Percentiles rank a stretch among this genome's conserved stretches.
These are phyloP conservation scores for Agrilus planipennis DNA, from an alignment of 1,140 invertebrate species.

Conservation along the genomic window DNA sequence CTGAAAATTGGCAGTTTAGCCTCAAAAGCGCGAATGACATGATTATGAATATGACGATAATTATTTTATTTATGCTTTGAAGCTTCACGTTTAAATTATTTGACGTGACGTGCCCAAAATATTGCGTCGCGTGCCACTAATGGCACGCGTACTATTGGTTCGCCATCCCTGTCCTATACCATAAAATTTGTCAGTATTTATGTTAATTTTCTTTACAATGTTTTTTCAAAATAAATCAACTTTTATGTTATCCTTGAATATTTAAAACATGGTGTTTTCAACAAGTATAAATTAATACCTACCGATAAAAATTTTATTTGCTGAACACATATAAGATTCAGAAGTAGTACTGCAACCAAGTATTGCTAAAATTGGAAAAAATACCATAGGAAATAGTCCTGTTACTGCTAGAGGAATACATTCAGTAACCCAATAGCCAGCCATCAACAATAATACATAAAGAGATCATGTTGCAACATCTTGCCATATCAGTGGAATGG, in stretches of 20 bases:
- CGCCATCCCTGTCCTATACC: too few species aligned
- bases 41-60: too few species aligned
- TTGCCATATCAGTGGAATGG: background rate
- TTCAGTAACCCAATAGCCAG: slow-evolving; percentile 54
- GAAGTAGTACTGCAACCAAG: slow-evolving; percentile 43
- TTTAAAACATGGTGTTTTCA: slow-evolving; percentile 45
- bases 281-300: slow-evolving; percentile 68
- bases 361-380: slow-evolving; percentile 63
- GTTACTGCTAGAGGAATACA: slow-evolving; percentile 52
- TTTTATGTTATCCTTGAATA: background rate
- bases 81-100: too few species aligned
- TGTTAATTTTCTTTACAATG: background rate
- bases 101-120: too few species aligned
- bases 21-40: too few species aligned
- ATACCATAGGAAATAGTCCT: slow-evolving; percentile 49
- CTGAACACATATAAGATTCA: slow-evolving; percentile 63
- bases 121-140: too few species aligned
- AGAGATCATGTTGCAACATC: slow-evolving; percentile 35
- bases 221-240: background rate
- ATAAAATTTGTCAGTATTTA: background rate
- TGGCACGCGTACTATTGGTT: too few species aligned
- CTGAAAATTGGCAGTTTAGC: too few species aligned
- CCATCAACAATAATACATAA: slow-evolving; percentile 49
- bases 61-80: too few species aligned
- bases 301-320: slow-evolving; percentile 70